These are phyloP conservation scores for Agapornis roseicollis DNA, from an alignment of 2,113 vertebrate genomes.

Conservation along the genomic window DNA sequence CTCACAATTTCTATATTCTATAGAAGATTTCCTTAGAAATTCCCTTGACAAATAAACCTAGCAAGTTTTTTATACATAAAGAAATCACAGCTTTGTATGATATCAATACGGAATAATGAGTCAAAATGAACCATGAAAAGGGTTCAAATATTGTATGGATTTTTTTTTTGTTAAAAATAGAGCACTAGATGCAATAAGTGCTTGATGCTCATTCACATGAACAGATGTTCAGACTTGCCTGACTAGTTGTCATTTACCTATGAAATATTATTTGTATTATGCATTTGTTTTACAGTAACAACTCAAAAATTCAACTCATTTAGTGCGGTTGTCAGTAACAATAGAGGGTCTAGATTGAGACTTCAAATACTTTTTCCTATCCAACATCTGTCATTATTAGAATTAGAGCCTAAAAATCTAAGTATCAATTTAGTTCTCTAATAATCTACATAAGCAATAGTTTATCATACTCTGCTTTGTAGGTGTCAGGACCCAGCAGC, in stretches of 20 bases:
- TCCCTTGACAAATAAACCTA: slow-evolving; percentile 1
- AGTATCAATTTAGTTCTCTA: background rate
- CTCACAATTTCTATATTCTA: background rate
- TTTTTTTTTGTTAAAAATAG: slow-evolving; percentile 14
- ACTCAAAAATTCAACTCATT: background rate
- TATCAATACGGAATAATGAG: slow-evolving; percentile 38
- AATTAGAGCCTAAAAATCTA: background rate
- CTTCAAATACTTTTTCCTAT: background rate
- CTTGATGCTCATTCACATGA: background rate
- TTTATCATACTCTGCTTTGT: background rate
- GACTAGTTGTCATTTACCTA: background rate
- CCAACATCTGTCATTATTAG: background rate
- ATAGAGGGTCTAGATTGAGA: background rate
- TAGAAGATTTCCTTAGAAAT: background rate
- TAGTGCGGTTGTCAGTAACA: background rate
- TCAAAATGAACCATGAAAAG: slow-evolving; percentile 30
- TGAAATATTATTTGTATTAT: background rate
- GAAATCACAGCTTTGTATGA: slow-evolving; percentile 16
- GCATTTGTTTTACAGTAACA: background rate
- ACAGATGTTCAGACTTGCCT: background rate
- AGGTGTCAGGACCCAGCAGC: background rate
- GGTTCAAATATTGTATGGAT: slow-evolving; percentile 37
- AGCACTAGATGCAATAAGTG: slow-evolving; percentile 4
- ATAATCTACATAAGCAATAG: background rate
- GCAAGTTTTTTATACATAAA: background rate